phyloP scores from a whole-genome alignment of 2,888 invertebrate species.

The Elegia similella region DNA sequence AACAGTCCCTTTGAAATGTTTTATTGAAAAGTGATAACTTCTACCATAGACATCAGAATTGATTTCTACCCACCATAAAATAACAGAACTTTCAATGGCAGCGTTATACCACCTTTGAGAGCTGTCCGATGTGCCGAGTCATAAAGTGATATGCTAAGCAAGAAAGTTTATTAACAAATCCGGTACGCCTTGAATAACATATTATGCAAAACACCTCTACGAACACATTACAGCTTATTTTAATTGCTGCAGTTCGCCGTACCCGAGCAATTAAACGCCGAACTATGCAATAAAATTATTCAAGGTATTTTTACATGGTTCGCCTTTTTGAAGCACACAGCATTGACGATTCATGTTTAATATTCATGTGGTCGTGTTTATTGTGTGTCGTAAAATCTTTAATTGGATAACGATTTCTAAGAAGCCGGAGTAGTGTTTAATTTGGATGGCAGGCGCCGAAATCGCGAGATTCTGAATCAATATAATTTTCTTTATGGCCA shows the following conservation, averaged over 20 bases:
- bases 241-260: slow-evolving; percentile 3
- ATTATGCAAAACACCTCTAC: slow-evolving; percentile 10
- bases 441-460: not conserved
- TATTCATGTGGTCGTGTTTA: slow-evolving; percentile 1
- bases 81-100: too few species aligned
- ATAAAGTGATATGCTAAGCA: not conserved
- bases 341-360: not conserved
- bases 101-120: not conserved
- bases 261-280: not conserved
- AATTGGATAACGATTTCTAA: slow-evolving; percentile 3
- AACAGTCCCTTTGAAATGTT: too few species aligned
- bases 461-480: not conserved
- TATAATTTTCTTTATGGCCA: not conserved
- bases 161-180: not conserved
- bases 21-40: too few species aligned
- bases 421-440: not conserved
- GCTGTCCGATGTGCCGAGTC: not conserved
- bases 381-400: slow-evolving; percentile 7
- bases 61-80: too few species aligned
- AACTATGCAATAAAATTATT: slow-evolving; percentile 8
- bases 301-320: not conserved
- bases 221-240: slow-evolving; percentile 5
- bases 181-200: not conserved
- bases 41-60: too few species aligned
- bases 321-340: not conserved